Conservation (phyloP, 2,888 invertebrate genomes). For the Amiota communis region DNA sequence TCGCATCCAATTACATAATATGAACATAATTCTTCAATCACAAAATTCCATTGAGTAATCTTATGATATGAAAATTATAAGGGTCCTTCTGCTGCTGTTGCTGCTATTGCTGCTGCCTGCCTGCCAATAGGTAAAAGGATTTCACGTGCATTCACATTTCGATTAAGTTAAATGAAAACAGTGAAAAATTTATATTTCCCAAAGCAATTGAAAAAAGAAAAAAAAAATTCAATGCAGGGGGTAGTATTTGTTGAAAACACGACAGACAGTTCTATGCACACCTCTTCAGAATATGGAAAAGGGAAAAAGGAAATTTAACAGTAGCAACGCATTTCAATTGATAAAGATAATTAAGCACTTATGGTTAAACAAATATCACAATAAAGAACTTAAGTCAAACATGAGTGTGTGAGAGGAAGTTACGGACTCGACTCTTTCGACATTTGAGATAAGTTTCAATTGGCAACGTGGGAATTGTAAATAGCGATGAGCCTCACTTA, state of each 20-base stretch:
- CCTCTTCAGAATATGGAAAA: conserved; percentile 32
- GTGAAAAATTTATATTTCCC: conserved; percentile 8
- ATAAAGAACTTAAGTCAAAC: not conserved
- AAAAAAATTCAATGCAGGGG: conserved; percentile 4
- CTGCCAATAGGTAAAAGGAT: conserved; percentile 8
- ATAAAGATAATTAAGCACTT: conserved; percentile 67
- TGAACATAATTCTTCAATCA: not conserved
- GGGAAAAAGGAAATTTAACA: conserved; percentile 43
- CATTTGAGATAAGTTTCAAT: conserved; percentile 15
- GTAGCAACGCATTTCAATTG: conserved; percentile 47
- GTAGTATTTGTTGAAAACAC: conserved; percentile 7
- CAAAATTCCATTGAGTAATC: not conserved
- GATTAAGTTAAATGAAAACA: not conserved
- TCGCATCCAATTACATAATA: conserved; percentile 23
- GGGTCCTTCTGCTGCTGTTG: not conserved
- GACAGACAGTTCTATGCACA: too few species aligned
- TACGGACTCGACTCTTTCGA: too few species aligned
- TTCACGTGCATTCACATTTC: conserved; percentile 5
- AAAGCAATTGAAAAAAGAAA: conserved; percentile 15
- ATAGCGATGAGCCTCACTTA: not conserved
- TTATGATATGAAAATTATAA: conserved; percentile 18
- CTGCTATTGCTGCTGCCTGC: too few species aligned
- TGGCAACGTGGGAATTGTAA: conserved; percentile 30
- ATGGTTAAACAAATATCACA: conserved; percentile 61
- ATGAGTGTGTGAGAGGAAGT: not conserved